Evolutionary conservation across 1,140 invertebrate species (phyloP).

Genomic region (Scaptodrosophila lebanonensis): DNA sequence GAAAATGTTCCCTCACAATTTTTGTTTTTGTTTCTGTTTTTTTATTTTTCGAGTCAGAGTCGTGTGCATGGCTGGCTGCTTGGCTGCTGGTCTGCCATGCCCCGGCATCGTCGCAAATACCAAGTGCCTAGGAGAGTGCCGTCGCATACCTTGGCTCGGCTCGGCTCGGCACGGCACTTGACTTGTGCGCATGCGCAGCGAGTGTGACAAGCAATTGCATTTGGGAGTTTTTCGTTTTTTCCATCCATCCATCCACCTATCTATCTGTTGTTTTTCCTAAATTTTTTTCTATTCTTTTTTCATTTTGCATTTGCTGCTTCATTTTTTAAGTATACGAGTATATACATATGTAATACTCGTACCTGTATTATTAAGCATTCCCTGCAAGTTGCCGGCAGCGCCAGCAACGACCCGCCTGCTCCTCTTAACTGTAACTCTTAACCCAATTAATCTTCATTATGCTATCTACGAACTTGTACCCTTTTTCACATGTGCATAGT

Average conservation of each 20-base stretch:
- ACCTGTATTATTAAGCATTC: too few species aligned
- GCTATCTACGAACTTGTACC: slow-evolving; percentile 23
- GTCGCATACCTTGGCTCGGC: slow-evolving; percentile 37
- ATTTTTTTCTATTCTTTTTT: slow-evolving; percentile 10
- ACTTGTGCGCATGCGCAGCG: slow-evolving; percentile 28
- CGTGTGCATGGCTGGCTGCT: slow-evolving; percentile 44
- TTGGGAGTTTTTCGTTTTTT: slow-evolving; percentile 37
- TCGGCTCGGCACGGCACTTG: slow-evolving; percentile 48
- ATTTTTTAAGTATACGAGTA: slow-evolving; percentile 16
- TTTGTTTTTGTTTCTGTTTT: slow-evolving; percentile 32
- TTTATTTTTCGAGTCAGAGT: slow-evolving; percentile 16
- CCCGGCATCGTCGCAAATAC: slow-evolving; percentile 40
- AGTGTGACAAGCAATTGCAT: slow-evolving; percentile 6
- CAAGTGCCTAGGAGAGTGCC: slow-evolving; percentile 24
- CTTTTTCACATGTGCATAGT: slow-evolving; percentile 65
- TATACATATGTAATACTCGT: too few species aligned
- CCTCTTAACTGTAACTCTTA: slow-evolving; percentile 25
- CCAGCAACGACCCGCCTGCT: background rate
- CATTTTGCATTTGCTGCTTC: slow-evolving; percentile 11
- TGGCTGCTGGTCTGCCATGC: slow-evolving; percentile 34
- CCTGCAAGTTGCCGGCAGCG: slow-evolving; percentile 12
- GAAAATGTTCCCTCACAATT: slow-evolving; percentile 36
- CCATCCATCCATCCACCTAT: too few species aligned
- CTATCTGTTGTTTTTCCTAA: slow-evolving; percentile 1
- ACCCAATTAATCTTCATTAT: slow-evolving; percentile 73